These are phyloP conservation scores for Syrrhaptes paradoxus DNA, from an alignment of 2,113 vertebrate genomes.

Conservation along the genomic window DNA sequence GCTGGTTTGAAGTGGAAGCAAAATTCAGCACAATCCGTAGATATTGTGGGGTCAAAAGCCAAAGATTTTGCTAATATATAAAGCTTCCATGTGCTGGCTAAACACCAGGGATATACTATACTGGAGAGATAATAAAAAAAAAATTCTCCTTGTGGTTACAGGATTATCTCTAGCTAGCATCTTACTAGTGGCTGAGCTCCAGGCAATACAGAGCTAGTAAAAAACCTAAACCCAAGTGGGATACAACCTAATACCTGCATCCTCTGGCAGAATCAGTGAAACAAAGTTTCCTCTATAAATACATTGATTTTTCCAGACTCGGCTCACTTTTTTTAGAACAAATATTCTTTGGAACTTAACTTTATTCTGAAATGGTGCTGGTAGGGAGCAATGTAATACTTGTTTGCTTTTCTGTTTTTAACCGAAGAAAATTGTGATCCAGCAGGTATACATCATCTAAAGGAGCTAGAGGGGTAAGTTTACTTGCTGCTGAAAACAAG, in stretches of 20 bases:
- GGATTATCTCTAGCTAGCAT: neutral
- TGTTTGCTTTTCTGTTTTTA: neutral
- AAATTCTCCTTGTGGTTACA: slow-evolving; percentile 3
- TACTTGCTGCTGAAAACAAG: neutral
- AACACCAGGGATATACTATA: slow-evolving; percentile 1
- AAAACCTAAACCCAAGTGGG: slow-evolving; percentile 37
- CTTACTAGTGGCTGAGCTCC: slow-evolving; percentile 30
- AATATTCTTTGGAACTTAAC: neutral
- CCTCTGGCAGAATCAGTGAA: slow-evolving; percentile 53
- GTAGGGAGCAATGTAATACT: neutral
- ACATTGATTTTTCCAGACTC: slow-evolving; percentile 55
- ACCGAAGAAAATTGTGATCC: neutral
- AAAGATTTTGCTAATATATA: neutral
- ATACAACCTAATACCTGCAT: slow-evolving; percentile 45
- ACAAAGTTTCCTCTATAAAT: slow-evolving; percentile 4
- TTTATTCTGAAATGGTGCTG: neutral
- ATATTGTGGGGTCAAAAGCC: neutral
- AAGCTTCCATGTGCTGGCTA: neutral
- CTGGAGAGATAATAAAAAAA: neutral
- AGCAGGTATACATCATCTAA: neutral
- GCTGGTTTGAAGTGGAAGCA: neutral
- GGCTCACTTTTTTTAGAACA: neutral
- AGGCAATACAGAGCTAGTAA: slow-evolving; percentile 26
- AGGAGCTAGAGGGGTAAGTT: neutral
- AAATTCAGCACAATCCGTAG: neutral